Conservation (phyloP, 2,113 vertebrate genomes). For the Pteruthius melanotis region DNA sequence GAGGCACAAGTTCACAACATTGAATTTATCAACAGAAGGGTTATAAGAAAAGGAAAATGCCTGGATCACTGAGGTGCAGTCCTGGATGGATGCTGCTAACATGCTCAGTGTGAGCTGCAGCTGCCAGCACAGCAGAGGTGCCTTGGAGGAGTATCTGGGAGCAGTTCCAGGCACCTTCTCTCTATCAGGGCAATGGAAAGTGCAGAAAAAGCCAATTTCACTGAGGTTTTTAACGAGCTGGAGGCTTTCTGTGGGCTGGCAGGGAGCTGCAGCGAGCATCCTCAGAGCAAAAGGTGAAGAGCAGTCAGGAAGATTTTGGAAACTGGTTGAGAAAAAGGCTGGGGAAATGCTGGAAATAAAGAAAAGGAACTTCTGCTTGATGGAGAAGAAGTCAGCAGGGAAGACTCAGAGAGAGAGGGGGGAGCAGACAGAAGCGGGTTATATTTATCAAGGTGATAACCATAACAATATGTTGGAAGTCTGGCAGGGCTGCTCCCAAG, state of each 20-base stretch:
- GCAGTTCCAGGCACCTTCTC: not conserved
- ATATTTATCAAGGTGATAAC: constrained; percentile 45
- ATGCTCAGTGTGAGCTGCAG: not conserved
- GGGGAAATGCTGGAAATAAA: not conserved
- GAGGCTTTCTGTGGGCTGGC: not conserved
- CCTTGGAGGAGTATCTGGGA: not conserved
- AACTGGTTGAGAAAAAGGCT: not conserved
- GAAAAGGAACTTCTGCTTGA: not conserved
- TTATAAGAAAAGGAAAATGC: not conserved
- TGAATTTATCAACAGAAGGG: not conserved
- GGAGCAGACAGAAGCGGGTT: constrained; percentile 7
- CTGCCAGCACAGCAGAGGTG: not conserved
- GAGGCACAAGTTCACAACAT: not conserved
- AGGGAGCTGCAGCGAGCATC: not conserved
- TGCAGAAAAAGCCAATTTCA: not conserved
- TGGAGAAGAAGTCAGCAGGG: not conserved
- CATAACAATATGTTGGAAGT: constrained; percentile 28
- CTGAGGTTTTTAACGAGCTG: not conserved
- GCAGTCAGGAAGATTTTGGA: not conserved
- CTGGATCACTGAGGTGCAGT: not conserved
- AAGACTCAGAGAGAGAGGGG: not conserved
- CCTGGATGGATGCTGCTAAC: not conserved
- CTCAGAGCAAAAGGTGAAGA: not conserved
- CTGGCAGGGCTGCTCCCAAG: not conserved
- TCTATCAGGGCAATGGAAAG: not conserved